Evolutionary conservation across 2,113 vertebrate species (phyloP).

Genomic region (Orycteropus afer): DNA sequence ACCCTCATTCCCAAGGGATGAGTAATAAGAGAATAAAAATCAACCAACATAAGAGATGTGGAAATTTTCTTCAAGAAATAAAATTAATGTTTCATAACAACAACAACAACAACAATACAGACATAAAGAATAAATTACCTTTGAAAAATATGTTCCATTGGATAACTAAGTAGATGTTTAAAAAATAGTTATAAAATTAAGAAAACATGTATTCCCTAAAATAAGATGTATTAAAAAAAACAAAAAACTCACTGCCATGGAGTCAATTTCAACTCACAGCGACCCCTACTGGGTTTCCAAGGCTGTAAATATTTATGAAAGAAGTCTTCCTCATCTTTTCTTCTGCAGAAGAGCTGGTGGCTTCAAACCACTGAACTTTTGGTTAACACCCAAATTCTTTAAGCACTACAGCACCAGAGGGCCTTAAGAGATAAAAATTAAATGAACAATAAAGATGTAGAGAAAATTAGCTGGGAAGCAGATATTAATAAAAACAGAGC

Average conservation of each 20-base stretch:
- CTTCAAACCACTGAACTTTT: no score
- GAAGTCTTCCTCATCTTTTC: no score
- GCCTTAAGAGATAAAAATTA: no score
- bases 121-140: not conserved
- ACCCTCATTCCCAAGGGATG: not conserved
- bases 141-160: not conserved
- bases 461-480: not conserved
- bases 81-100: not conserved
- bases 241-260: no score
- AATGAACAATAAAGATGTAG: slow-evolving; percentile 30
- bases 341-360: no score
- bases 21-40: not conserved
- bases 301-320: no score
- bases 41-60: not conserved
- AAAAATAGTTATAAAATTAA: not conserved
- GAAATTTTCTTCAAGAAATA: not conserved
- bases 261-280: no score
- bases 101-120: no score
- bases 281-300: no score
- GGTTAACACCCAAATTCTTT: no score
- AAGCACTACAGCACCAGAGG: no score
- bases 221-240: not conserved
- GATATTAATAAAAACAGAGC: not conserved
- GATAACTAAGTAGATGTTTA: not conserved
- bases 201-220: not conserved